Percentiles rank a stretch among this genome's conserved stretches.
Conservation (phyloP, 1,140 invertebrate genomes). For the Spodoptera litura region DNA sequence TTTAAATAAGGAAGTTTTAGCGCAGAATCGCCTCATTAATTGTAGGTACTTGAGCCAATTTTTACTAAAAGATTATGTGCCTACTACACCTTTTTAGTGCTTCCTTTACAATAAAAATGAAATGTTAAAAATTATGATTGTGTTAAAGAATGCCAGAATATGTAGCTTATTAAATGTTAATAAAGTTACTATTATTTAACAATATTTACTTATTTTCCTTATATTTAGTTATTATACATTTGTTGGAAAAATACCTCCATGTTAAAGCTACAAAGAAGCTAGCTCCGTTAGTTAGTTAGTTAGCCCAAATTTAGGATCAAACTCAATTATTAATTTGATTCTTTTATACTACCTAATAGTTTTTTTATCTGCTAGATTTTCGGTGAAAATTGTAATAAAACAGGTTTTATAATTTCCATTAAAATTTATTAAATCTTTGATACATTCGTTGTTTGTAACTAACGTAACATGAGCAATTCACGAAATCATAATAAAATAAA, state of each 20-base stretch:
- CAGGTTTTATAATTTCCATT: conserved; percentile 27
- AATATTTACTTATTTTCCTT: no score
- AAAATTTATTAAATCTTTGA: conserved; percentile 63
- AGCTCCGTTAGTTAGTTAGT: no score
- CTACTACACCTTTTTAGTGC: not conserved
- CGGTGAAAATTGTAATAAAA: not conserved
- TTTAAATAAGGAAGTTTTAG: not conserved
- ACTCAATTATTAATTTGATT: no score
- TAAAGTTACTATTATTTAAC: conserved; percentile 41
- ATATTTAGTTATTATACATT: no score
- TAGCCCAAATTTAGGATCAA: no score
- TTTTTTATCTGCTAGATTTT: no score
- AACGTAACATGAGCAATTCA: conserved; percentile 48
- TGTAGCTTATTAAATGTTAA: conserved; percentile 39
- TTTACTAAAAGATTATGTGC: not conserved
- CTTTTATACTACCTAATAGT: no score
- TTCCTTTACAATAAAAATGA: not conserved
- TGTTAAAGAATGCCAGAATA: conserved; percentile 21
- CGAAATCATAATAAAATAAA: conserved; percentile 52
- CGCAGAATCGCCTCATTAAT: no score
- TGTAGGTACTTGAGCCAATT: not conserved
- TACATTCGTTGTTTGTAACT: conserved; percentile 67
- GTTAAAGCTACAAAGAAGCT: no score
- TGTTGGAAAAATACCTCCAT: no score
- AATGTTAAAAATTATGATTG: conserved; percentile 16